Evolutionary conservation across 2,797 vertebrate genomes (phyloP).

Genomic region (Tangara arthus): DNA sequence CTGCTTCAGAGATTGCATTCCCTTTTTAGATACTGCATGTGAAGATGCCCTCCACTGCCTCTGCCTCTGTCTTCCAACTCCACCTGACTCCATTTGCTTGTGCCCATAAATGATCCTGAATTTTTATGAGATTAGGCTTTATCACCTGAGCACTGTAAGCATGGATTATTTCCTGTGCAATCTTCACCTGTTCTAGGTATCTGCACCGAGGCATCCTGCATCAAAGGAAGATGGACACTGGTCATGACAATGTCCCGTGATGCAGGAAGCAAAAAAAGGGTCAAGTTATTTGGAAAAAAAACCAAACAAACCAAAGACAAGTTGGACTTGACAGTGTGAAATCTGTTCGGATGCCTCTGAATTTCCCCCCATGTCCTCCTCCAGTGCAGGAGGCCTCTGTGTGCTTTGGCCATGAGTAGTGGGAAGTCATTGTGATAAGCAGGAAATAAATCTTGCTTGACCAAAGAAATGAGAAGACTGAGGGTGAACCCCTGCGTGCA

Average conservation of each 20-base stretch:
- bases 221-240: neutral
- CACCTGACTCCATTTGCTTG: neutral
- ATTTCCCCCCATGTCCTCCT: neutral
- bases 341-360: neutral
- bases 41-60: neutral
- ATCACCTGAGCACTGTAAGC: neutral
- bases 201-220: neutral
- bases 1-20: neutral
- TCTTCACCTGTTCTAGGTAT: neutral
- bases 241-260: neutral
- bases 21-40: neutral
- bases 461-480: neutral
- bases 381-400: neutral
- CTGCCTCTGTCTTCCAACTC: neutral
- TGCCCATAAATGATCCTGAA: neutral
- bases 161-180: neutral
- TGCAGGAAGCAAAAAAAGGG: neutral
- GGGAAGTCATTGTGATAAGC: neutral
- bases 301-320: neutral
- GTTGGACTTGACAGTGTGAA: neutral
- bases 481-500: neutral
- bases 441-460: neutral
- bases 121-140: neutral
- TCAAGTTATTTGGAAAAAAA: neutral
- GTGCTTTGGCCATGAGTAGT: neutral